Base-by-base conservation (phyloP, 2,888 invertebrate species). In the Tachina grossa region DNA sequence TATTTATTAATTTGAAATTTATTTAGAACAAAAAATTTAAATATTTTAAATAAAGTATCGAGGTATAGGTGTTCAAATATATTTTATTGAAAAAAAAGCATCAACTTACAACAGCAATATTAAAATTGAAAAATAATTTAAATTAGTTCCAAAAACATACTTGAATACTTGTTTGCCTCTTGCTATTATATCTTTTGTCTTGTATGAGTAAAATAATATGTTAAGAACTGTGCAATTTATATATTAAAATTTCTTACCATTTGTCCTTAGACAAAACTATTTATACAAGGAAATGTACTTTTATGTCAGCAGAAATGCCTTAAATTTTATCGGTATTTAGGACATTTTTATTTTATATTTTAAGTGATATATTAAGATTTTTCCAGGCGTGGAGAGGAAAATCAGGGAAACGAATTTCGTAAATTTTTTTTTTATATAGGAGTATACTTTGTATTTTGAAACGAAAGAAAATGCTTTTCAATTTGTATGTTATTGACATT, bases 101-200 rank as follows among this genome's bases (percentile, higher is more conserved):
- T n/a, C n/a, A 19, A 69, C 68, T 55, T 49, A 31, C 14, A 53
- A 75, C 31, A 31, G 31, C 6, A 31, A 6, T 61, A 82, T 76
- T 69, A 47, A 76, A 63, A 76, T 63, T 9, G 55, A 76, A 75
- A 80, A 63, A 77, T 77, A 68, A 68, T 77, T 49, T 59, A 59
- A 66, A 71, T 19, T 71, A 19, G 31, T 77, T 41, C 11, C 5
- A 43, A 49, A 22, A 59, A 22, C 49, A 53, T 19, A 69, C 53
- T 13, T 49, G 47, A 11, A 51, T 65, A 14, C 19, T n/a, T 43
- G 13, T n/a, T 63, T 45, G 6, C 31, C 31, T 43, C 6, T 13
- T 19, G 1, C 6, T 13, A 1, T 22, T 43, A 6, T 63, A 22
- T 39, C 11, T n/a, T 14, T 61, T 43, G 5, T 43, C n/a, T n/a